These are phyloP conservation scores for Cryptocephalus primarius DNA, from an alignment of 2,888 invertebrate species.

Conservation along the genomic window DNA sequence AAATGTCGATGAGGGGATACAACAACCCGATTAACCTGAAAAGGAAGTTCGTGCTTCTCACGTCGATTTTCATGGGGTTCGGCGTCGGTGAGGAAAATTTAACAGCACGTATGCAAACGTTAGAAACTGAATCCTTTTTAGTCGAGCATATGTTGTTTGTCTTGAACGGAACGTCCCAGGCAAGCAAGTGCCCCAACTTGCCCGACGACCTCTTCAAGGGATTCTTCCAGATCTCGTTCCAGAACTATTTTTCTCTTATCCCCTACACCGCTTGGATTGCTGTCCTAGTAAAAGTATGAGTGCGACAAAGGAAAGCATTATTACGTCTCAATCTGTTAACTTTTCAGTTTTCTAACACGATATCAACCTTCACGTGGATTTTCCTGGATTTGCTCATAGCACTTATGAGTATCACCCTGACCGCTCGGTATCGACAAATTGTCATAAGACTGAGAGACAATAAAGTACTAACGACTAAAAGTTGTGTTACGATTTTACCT, in stretches of 20 bases:
- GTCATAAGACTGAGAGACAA: constrained; percentile 19
- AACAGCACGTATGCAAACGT: background rate
- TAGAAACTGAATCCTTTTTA: constrained; percentile 12
- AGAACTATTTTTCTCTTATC: constrained; percentile 42
- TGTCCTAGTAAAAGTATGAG: constrained; percentile 29
- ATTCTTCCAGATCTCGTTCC: constrained; percentile 32
- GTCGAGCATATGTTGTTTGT: constrained; percentile 30
- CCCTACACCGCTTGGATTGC: constrained; percentile 42
- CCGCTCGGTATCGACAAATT: constrained; percentile 50
- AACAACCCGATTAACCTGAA: constrained; percentile 20
- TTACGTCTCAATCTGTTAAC: background rate
- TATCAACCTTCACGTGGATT: constrained; percentile 61
- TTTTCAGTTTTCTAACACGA: constrained; percentile 39
- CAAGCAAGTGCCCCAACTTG: constrained; percentile 18
- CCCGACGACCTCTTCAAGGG: constrained; percentile 17
- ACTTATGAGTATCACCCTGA: constrained; percentile 55
- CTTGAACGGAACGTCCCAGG: constrained; percentile 20
- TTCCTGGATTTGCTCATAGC: constrained; percentile 65
- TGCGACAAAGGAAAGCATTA: background rate
- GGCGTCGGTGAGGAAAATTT: constrained; percentile 25
- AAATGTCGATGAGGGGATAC: constrained; percentile 27
- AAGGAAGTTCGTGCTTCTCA: constrained; percentile 23
- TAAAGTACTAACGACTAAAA: constrained; percentile 9
- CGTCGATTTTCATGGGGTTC: constrained; percentile 23
- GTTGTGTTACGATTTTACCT: background rate